Percentiles rank a stretch among this genome's conserved stretches.
phyloP scores from a whole-genome alignment of 2,888 invertebrate species.

The Hyppa rectilinea region DNA sequence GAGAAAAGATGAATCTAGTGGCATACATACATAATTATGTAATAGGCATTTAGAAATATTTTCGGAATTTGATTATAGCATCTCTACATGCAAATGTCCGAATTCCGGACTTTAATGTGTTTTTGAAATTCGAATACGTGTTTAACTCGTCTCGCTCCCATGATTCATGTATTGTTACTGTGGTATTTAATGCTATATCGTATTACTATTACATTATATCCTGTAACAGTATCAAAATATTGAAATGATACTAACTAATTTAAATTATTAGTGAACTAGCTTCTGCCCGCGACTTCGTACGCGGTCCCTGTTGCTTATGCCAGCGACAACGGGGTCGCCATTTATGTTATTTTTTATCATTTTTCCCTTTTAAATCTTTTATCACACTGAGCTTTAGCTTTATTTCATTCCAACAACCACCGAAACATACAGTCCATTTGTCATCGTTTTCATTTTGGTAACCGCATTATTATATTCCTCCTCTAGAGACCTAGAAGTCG shows the following conservation, averaged over 20 bases:
- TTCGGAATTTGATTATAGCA: conserved; percentile 39
- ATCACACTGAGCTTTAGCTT: no score
- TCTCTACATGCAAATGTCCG: conserved; percentile 34
- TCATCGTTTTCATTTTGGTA: no score
- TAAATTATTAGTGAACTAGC: no score
- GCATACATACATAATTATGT: conserved; percentile 36
- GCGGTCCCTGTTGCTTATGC: no score
- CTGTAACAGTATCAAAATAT: conserved; percentile 41
- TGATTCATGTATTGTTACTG: conserved; percentile 38
- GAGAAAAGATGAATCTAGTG: conserved; percentile 20
- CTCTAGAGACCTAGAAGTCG: no score
- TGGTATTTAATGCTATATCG: conserved; percentile 43
- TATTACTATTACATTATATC: conserved; percentile 46
- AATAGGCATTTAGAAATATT: conserved; percentile 35
- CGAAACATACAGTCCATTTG: no score
- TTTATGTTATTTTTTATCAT: no score
- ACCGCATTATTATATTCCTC: no score
- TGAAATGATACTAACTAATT: neutral
- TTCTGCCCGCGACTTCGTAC: no score
- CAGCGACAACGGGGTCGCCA: no score
- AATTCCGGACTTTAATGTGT: conserved; percentile 29
- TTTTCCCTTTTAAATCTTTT: no score
- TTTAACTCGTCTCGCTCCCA: conserved; percentile 35
- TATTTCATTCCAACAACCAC: no score
- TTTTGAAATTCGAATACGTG: conserved; percentile 47